These are phyloP conservation scores for Ischnus inquisitorius DNA, from an alignment of 2,888 invertebrate species.

Conservation along the genomic window DNA sequence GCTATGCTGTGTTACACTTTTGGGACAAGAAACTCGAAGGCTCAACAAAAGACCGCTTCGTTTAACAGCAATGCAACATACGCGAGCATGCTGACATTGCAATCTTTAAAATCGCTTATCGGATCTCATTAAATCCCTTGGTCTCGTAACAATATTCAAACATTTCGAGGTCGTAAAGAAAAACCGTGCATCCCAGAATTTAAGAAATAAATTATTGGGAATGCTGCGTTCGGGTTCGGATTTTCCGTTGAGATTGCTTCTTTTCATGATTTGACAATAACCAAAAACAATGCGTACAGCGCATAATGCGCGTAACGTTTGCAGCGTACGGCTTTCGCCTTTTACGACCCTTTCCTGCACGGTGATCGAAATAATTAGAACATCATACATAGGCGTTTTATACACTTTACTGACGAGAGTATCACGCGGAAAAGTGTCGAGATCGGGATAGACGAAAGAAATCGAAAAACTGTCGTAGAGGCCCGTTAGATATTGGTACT, in stretches of 20 bases:
- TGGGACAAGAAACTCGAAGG: background rate
- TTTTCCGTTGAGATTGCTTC: too few species aligned
- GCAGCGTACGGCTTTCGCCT: too few species aligned
- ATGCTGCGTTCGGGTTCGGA: too few species aligned
- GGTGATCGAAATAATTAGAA: too few species aligned
- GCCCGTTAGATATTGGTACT: slow-evolving; percentile 61
- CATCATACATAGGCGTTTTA: background rate
- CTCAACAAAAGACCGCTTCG: background rate
- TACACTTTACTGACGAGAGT: background rate
- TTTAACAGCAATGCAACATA: background rate
- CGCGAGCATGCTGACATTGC: background rate
- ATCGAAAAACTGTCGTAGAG: slow-evolving; percentile 29
- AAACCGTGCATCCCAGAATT: too few species aligned
- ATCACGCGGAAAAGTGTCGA: background rate
- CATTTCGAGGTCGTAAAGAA: too few species aligned
- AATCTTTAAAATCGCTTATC: background rate
- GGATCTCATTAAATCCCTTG: background rate
- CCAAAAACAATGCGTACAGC: too few species aligned
- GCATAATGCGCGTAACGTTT: too few species aligned
- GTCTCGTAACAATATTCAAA: background rate
- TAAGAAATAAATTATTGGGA: too few species aligned
- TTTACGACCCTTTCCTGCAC: too few species aligned
- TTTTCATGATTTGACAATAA: too few species aligned
- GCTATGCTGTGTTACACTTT: slow-evolving; percentile 2
- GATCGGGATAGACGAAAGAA: slow-evolving; percentile 12